Evolutionary conservation across 2,797 vertebrate species (phyloP).

Genomic region (Lagocephalus sceleratus): DNA sequence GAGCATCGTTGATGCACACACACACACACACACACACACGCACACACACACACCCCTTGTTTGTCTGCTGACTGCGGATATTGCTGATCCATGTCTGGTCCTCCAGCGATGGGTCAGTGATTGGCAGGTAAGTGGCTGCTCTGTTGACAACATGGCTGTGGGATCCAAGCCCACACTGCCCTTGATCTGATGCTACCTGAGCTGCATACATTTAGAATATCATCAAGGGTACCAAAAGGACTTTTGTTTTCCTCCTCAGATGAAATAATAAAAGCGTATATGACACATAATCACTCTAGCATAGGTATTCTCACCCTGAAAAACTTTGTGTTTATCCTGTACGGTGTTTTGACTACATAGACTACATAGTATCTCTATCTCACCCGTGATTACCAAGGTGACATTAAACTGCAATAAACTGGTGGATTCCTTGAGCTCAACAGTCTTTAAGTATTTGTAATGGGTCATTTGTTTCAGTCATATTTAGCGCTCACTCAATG

Average conservation of each 20-base stretch:
- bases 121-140: slow-evolving; percentile 76
- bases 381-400: slow-evolving; percentile 12
- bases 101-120: slow-evolving; percentile 67
- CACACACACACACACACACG: slow-evolving; percentile 23
- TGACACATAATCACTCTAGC: slow-evolving; percentile 8
- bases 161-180: slow-evolving; percentile 62
- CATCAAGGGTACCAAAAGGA: slow-evolving; percentile 52
- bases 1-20: no score
- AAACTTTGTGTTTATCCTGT: no score
- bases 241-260: slow-evolving; percentile 41
- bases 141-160: slow-evolving; percentile 70
- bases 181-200: slow-evolving; percentile 74
- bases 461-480: slow-evolving; percentile 32
- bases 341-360: not conserved
- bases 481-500: slow-evolving; percentile 20
- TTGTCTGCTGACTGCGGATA: slow-evolving; percentile 79
- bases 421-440: slow-evolving; percentile 37
- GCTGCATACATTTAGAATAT: slow-evolving; percentile 68
- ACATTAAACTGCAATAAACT: slow-evolving; percentile 38
- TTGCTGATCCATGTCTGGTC: slow-evolving; percentile 70
- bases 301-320: slow-evolving; percentile 26
- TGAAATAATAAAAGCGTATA: slow-evolving; percentile 30
- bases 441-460: slow-evolving; percentile 51
- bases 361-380: no score
- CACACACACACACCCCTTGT: slow-evolving; percentile 41